phyloP scores from a whole-genome alignment of 2,888 invertebrate species.

The Cerastis rubricosa region DNA sequence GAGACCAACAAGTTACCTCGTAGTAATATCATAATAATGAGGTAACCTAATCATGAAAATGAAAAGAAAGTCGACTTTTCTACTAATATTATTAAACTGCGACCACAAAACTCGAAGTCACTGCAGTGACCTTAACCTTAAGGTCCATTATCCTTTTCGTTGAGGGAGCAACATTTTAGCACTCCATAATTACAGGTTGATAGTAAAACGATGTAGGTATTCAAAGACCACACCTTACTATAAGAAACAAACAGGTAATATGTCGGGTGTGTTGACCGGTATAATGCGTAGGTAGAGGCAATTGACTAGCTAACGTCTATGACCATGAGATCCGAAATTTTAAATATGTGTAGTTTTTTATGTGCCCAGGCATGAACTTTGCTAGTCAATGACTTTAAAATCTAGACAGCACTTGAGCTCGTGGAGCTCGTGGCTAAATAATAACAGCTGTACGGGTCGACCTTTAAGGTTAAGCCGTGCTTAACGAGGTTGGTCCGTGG shows the following conservation, averaged over 20 bases:
- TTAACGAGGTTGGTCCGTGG: too few species aligned
- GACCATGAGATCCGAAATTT: conserved; percentile 29
- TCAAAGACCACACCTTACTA: conserved; percentile 15
- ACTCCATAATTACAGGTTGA: background rate
- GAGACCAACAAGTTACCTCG: too few species aligned
- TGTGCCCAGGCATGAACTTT: background rate
- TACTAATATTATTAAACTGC: background rate
- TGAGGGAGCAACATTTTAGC: background rate
- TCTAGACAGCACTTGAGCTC: background rate
- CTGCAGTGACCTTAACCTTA: too few species aligned
- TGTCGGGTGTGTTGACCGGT: conserved; percentile 49
- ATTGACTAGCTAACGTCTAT: conserved; percentile 42
- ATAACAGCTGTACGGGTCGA: too few species aligned
- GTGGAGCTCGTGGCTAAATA: too few species aligned
- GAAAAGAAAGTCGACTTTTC: background rate
- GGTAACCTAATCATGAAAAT: background rate
- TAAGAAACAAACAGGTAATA: conserved; percentile 30
- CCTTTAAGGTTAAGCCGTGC: too few species aligned
- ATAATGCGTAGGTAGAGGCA: conserved; percentile 56
- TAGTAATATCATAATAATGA: too few species aligned
- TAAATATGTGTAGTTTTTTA: conserved; percentile 32
- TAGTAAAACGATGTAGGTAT: conserved; percentile 1
- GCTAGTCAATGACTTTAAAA: conserved; percentile 12
- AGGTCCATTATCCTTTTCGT: too few species aligned
- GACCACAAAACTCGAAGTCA: background rate